A percentile compares a stretch with the other conserved stretches of the same genome.
Evolutionary conservation across 2,888 invertebrate species (phyloP).

Genomic region (Drosophila cyrtoloma): DNA sequence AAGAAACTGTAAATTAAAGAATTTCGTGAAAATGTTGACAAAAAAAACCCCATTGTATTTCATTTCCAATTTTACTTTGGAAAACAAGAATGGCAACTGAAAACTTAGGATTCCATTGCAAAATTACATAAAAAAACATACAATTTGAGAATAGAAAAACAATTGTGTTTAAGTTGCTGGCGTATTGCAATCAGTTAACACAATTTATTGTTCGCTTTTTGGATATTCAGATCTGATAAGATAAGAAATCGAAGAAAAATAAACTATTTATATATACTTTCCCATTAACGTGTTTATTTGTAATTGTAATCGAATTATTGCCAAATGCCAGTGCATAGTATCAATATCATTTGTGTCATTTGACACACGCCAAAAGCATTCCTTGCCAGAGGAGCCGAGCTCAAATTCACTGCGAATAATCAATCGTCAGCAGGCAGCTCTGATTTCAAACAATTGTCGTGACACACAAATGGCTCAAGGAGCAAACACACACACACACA

Average conservation of each 20-base stretch:
- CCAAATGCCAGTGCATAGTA: slow-evolving; percentile 8
- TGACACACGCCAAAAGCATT: slow-evolving; percentile 70
- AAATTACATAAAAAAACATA: not conserved
- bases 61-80: not conserved
- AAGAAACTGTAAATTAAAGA: too few species aligned
- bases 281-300: slow-evolving; percentile 19
- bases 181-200: slow-evolving; percentile 8
- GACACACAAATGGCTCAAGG: slow-evolving; percentile 38
- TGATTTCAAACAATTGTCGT: slow-evolving; percentile 73
- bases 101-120: not conserved
- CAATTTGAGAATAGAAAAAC: not conserved
- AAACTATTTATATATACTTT: slow-evolving; percentile 9
- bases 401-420: slow-evolving; percentile 16
- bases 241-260: not conserved
- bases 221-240: slow-evolving; percentile 34
- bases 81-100: not conserved
- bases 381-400: slow-evolving; percentile 16
- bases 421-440: slow-evolving; percentile 58
- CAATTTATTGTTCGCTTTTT: not conserved
- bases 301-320: slow-evolving; percentile 44
- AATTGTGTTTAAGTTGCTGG: not conserved
- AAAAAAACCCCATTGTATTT: not conserved
- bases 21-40: not conserved
- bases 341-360: slow-evolving; percentile 39
- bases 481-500: slow-evolving; percentile 18